Evolutionary conservation across 2,797 vertebrate species (phyloP).

Genomic region (Xyrichtys novacula): DNA sequence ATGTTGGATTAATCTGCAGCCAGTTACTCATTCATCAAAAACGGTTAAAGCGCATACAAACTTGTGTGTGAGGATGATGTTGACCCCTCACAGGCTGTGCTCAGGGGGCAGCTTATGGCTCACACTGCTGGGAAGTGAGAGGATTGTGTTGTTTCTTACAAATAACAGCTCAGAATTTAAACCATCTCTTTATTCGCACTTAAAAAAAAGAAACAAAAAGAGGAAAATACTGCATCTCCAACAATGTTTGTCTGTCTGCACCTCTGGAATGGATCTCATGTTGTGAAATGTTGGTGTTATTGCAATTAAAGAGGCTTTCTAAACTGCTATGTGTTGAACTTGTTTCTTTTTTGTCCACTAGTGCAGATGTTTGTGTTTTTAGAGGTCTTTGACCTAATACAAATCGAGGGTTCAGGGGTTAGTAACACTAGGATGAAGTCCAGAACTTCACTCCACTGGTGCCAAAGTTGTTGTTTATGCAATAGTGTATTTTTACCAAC

Average conservation of each 20-base stretch:
- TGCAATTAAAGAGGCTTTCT: conserved; percentile 87
- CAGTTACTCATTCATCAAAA: conserved; percentile 6
- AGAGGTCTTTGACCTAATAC: neutral
- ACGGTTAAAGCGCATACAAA: neutral
- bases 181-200: conserved; percentile 60
- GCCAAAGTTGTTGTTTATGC: neutral
- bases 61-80: conserved; percentile 8
- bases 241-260: conserved; percentile 72
- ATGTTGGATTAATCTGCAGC: too few species aligned
- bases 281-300: conserved; percentile 82
- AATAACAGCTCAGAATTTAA: conserved; percentile 59
- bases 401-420: too few species aligned
- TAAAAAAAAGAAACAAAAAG: conserved; percentile 37
- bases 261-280: conserved; percentile 77
- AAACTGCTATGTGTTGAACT: conserved; percentile 64
- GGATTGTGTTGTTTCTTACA: conserved; percentile 69
- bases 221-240: conserved; percentile 54
- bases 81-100: conserved; percentile 65
- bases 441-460: neutral
- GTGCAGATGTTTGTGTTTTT: neutral
- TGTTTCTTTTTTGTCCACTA: conserved; percentile 7
- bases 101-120: conserved; percentile 78
- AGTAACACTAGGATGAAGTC: neutral
- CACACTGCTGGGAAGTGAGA: conserved; percentile 88
- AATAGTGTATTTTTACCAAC: conserved; percentile 7